Evolutionary conservation across 92 coral and sea anemone species (phyloP), one percentile per base, ranked within the genome.

Genomic region (Phenganax subtilis): DNA sequence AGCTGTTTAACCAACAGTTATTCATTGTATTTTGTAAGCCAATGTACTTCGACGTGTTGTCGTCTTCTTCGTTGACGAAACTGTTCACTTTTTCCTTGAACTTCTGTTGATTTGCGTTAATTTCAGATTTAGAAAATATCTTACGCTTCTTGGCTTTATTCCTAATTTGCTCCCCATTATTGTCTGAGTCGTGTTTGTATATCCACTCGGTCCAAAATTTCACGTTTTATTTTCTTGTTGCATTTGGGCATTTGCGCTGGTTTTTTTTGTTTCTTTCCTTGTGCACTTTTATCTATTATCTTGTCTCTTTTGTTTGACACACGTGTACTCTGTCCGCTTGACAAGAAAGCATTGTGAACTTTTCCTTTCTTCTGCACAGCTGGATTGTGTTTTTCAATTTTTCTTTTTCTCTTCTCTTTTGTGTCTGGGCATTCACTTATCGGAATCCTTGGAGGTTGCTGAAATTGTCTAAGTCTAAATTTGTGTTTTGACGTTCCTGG

Each of bases 381-480:
- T 20, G 25, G 25, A 20, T 20, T 20, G 25, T 20, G 25, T 20
- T 20, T 20, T 20, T 20, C 25, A 20, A 20, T 20, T n/a, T 3
- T 70, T 70, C 55, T 70, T 70, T 70, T 70, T 3, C 5, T 5
- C 55, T 70, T 70, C 54, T 68, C 29, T 68, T 68, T 68, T 3
- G 44, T 15, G 12, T 70, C 75, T 70, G 75, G 75, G 6, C 6
- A 9, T 4, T 3, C 28, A n/a, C 75, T 70, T 20, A 70, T 7
- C 7, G 54, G 75, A 3, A 52, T 70, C n/a, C 6, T 70, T 17
- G 74, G 74, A 28, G 74, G 12, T 68, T 68, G 74, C 29, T 68
- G 74, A 14, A 28, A 68, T 68, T 70, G 75, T n/a, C 75, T 54
- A 70, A 70, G 54, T 70, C 55, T 37, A 29, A 54, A 54, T 15